Base-by-base conservation (phyloP, 2,797 vertebrate species). In the Semotilus atromaculatus region DNA sequence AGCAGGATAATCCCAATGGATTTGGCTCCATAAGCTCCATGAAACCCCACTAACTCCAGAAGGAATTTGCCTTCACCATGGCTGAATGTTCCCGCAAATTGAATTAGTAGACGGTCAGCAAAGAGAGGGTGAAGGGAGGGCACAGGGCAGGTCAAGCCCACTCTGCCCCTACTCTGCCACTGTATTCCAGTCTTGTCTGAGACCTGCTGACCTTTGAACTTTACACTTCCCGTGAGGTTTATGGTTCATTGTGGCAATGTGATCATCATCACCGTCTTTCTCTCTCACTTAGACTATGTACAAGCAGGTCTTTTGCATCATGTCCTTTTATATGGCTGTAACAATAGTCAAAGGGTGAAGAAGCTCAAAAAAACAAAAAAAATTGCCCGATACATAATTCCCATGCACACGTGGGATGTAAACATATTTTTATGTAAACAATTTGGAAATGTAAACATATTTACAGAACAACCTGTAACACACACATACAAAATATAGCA, bases 71-170 rank as follows among this genome's bases (percentile, higher is more conserved):
- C 93, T 90, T 85, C 91, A 87, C 83, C 82, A 83, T 7, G 90
- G 91, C 93, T 94, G 29, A 45, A 60, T 71, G 80, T 92, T 92
- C 91, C 90, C 92, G 93, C 94, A 96, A 96, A 96, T 95, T 95
- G 90, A 96, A 96, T 96, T 95, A 96, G 93, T 95, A 96, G 93
- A 91, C 93, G 92, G 92, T 94, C 94, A 94, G 85, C 84, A 91
- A 93, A 92, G 92, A 93, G 94, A 93, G 78, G 62, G 1, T 64
- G 31, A 83, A 93, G 91, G 86, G 87, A 84, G 62, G 16, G n/a
- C 40, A 34, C 43, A 68, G 45, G 21, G 45, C 64, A 53, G 62
- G 45, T 76, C 74, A 60, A 58, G 23, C 74, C 14, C 31, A 26
- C 23, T 38, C 51, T 26, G 19, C 11, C 77, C 19, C 60, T 31